Percentiles rank a stretch among this genome's conserved stretches.
Evolutionary conservation across 2,113 vertebrate species (phyloP).

Genomic region (Smithornis capensis): DNA sequence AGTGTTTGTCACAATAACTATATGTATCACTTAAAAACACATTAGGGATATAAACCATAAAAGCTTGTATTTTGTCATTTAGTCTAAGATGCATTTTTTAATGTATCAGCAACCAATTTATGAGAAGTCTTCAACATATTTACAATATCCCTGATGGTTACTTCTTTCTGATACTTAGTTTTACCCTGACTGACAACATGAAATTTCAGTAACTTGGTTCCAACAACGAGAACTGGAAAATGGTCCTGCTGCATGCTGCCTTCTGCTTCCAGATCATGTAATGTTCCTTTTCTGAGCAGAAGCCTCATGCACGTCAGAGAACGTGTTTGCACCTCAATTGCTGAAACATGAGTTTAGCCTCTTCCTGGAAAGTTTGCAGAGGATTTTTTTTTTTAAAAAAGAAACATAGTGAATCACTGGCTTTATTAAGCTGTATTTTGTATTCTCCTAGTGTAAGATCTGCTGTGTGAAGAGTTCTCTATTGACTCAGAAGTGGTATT

Average conservation of each 20-base stretch:
- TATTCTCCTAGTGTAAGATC: neutral
- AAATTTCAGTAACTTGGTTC: neutral
- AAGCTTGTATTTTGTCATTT: neutral
- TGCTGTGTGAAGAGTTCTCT: neutral
- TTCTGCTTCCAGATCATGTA: rapidly evolving
- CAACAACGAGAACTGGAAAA: neutral
- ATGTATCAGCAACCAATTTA: neutral
- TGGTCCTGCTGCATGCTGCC: neutral
- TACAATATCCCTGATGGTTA: neutral
- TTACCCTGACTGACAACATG: neutral
- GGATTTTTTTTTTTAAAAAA: neutral
- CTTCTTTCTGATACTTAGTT: neutral
- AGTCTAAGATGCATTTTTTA: neutral
- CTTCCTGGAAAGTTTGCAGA: neutral
- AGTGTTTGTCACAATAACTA: neutral
- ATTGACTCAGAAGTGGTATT: neutral
- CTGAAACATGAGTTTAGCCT: neutral
- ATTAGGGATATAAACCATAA: neutral
- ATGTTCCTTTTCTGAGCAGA: neutral
- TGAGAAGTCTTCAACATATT: neutral
- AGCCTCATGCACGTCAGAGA: rapidly evolving
- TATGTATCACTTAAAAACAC: neutral
- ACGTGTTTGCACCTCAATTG: neutral
- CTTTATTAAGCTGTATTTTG: neutral
- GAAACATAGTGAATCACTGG: neutral